Evolutionary conservation across 2,797 vertebrate species (phyloP).

Genomic region (Erpetoichthys calabaricus): DNA sequence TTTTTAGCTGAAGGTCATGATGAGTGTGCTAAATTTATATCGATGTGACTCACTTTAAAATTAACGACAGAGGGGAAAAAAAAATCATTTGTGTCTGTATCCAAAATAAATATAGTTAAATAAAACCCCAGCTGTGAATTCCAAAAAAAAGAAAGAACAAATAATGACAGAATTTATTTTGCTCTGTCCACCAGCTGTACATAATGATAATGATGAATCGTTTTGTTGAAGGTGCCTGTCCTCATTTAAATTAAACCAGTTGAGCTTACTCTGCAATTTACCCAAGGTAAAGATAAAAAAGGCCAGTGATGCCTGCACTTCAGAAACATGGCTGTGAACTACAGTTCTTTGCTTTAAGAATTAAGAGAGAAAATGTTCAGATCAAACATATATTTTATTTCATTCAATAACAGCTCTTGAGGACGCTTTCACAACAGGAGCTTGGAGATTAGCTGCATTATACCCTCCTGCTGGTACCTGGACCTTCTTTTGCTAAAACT

Average conservation of each 20-base stretch:
- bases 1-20: too few species aligned
- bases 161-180: background rate
- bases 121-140: too few species aligned
- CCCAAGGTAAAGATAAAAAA: background rate
- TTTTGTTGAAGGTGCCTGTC: background rate
- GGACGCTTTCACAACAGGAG: slow-evolving; percentile 31
- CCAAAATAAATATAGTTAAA: too few species aligned
- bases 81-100: too few species aligned
- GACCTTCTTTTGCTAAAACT: slow-evolving; percentile 1
- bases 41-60: too few species aligned
- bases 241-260: background rate
- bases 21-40: too few species aligned
- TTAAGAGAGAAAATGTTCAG: slow-evolving; percentile 17
- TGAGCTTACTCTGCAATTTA: background rate
- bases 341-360: slow-evolving; percentile 14
- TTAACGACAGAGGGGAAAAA: too few species aligned
- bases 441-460: slow-evolving; percentile 32
- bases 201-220: background rate
- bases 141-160: background rate
- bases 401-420: slow-evolving; percentile 24
- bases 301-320: too few species aligned
- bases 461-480: slow-evolving; percentile 20
- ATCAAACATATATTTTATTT: slow-evolving; percentile 17
- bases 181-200: background rate
- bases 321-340: too few species aligned